phyloP scores from a whole-genome alignment of 2,888 invertebrate species.

The Trichacis sp. region DNA sequence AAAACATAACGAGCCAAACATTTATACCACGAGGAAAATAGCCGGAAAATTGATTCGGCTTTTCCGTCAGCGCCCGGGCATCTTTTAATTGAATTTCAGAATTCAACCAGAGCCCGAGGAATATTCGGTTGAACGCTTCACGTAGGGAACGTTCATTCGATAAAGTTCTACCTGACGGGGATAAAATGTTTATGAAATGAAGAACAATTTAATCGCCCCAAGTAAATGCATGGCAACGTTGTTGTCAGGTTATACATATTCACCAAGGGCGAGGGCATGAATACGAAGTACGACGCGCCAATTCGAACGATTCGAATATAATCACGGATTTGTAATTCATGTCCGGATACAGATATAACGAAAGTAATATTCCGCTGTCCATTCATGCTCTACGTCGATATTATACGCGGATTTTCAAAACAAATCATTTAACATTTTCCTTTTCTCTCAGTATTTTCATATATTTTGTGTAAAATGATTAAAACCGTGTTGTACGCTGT shows the following conservation, averaged over 20 bases:
- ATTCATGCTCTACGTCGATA: neutral
- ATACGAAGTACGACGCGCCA: constrained; percentile 3
- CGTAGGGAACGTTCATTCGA: neutral
- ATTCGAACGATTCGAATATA: constrained; percentile 10
- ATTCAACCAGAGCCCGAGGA: neutral
- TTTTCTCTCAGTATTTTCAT: too few relatives aligned
- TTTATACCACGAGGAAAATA: neutral
- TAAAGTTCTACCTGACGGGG: constrained; percentile 3
- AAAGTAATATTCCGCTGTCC: neutral
- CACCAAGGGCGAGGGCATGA: constrained; percentile 9
- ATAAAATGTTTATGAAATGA: constrained; percentile 9
- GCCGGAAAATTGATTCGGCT: too few relatives aligned
- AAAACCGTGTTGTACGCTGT: too few relatives aligned
- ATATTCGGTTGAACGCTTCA: constrained; percentile 3
- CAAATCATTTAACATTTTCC: too few relatives aligned
- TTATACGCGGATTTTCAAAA: too few relatives aligned
- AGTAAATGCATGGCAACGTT: constrained; percentile 12
- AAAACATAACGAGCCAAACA: too few relatives aligned
- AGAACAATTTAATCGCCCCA: constrained; percentile 8
- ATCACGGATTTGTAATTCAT: constrained; percentile 13
- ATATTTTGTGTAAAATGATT: too few relatives aligned
- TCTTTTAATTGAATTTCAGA: neutral
- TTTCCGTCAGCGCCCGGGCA: too few relatives aligned
- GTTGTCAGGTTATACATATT: constrained; percentile 13
- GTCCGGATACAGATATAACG: constrained; percentile 4